Evolutionary conservation across 2,797 vertebrate genomes (phyloP), one percentile per base, ranked within the genome.

Genomic region (Coregonus ussuriensis): DNA sequence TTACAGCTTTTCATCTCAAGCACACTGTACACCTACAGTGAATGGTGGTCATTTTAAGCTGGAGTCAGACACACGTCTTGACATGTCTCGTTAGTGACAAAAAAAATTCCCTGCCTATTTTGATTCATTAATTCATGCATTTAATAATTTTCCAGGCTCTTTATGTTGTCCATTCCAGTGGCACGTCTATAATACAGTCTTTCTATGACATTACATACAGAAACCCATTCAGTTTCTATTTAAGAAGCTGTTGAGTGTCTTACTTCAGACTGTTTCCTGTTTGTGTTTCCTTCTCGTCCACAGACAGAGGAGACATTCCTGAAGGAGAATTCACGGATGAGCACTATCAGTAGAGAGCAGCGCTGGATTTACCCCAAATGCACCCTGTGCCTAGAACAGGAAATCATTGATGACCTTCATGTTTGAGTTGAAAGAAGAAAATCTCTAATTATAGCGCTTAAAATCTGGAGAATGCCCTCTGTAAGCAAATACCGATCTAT

Each of bases 341-440:
- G 82, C 85, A 84, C 85, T 87, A 92, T 91, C 87, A 92, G 80
- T 80, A 79, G 79, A 82, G 79, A 52, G 80, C 86, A 91, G 87
- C 77, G 75, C 74, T 16, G 35, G 82, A 80, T 86, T 87, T 84
- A 79, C 84, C 84, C 86, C 86, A 87, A 85, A 79, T 83, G 81
- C 75, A 72, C 78, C 53, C 80, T 68, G 85, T 74, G 79, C 72
- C 51, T 74, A 63, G 70, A 77, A 87, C 88, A 93, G 93, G 90
- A 93, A 94, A 83, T 84, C 86, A 91, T 90, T 81, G 70, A 79
- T 79, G 91, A 90, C 86, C 89, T 85, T 85, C 74, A 5, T 74
- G 84, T 54, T 35, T 74, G 80, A 85, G 80, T 74, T 79, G 79
- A 84, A 83, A 83, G 77, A 69, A 86, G 84, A 82, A 76, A 78